phyloP scores from a whole-genome alignment of 2,113 vertebrate species.

The Ammodytes dubius region DNA sequence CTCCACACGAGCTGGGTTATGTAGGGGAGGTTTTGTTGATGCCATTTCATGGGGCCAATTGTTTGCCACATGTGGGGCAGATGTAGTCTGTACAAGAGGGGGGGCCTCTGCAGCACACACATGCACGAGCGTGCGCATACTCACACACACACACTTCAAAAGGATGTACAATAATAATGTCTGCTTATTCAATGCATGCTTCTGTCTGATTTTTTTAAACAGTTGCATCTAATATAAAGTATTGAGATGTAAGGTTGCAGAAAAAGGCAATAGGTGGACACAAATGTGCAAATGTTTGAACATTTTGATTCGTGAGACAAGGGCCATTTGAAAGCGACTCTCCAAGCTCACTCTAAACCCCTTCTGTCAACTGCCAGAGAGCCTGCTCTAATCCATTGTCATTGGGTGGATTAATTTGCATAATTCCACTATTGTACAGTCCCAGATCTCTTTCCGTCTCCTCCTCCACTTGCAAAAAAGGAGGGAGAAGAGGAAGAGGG shows the following conservation, averaged over 20 bases:
- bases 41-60: too few relatives aligned
- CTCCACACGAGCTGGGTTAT: too few relatives aligned
- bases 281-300: slow-evolving; percentile 52
- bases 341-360: slow-evolving; percentile 58
- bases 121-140: too few relatives aligned
- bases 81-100: too few relatives aligned
- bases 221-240: slow-evolving; percentile 2
- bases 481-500: neutral
- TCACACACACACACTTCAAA: neutral
- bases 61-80: too few relatives aligned
- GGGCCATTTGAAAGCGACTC: slow-evolving; percentile 72
- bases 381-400: slow-evolving; percentile 79
- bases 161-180: slow-evolving; percentile 11
- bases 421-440: slow-evolving; percentile 80
- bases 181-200: slow-evolving; percentile 7
- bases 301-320: slow-evolving; percentile 72
- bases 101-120: too few relatives aligned
- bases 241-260: slow-evolving; percentile 28
- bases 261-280: slow-evolving; percentile 56
- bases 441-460: slow-evolving; percentile 65
- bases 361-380: slow-evolving; percentile 71
- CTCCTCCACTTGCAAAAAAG: slow-evolving; percentile 44
- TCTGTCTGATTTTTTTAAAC: slow-evolving; percentile 17
- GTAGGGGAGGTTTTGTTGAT: too few relatives aligned
- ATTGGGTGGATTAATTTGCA: slow-evolving; percentile 79